Evolutionary conservation across 2,797 vertebrate genomes (phyloP), one percentile per base, ranked within the genome.

Genomic region (Myotis findleyi): DNA sequence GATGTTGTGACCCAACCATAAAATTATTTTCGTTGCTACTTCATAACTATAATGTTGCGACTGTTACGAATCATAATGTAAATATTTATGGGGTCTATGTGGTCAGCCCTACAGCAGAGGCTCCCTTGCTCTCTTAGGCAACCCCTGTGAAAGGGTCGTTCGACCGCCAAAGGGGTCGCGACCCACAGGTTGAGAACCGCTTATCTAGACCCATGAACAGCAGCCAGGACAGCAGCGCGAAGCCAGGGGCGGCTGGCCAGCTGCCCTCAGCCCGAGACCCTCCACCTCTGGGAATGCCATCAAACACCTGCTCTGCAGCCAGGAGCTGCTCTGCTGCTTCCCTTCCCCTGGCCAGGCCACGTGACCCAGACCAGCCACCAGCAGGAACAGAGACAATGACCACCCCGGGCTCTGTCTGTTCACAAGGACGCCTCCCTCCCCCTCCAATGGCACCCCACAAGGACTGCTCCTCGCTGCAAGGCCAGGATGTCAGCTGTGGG

Each of bases 401-500:
- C 81, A 94, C 81, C 92, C 93, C 27, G 66, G 86, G 81, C 55
- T 77, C 91, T 81, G 59, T 77, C 91, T 81, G 53, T 75, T 88
- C 85, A 89, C 18, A 68, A 47, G 68, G 87, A 87, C 85, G 75
- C 84, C 73, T 96, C 84, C 73, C 79, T 79, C 92, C 93, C 92
- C 72, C 85, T 95, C 94, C 91, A 94, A 95, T 33, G 83, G 71
- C 94, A 85, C 71, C 93, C 88, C 86, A 82, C 87, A 92, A 97
- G 82, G 92, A 71, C 75, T 69, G 97, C 94, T 97, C 55, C 95
- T 96, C 68, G 86, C 86, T 96, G 86, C 85, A 38, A 89, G 89
- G 89, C 92, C 91, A 93, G 96, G 93, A 95, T 93, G 96, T 94
- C 95, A 95, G 95, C 87, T 59, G 20, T 44, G 84, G 79, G 81